phyloP scores from a whole-genome alignment of 2,888 invertebrate genomes.

The Arctia plantaginis region DNA sequence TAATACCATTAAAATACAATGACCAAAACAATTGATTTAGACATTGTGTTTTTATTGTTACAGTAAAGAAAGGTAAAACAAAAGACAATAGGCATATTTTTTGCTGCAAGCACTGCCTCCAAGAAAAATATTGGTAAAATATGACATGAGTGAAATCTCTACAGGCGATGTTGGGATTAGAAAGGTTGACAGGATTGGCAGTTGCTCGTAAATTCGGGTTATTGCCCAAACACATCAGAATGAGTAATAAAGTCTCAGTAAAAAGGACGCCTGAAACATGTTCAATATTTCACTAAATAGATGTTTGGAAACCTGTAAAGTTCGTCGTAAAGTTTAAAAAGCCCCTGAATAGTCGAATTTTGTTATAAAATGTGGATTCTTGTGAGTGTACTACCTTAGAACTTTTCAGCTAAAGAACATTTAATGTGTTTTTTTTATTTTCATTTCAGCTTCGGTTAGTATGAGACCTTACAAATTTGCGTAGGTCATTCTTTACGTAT shows the following conservation, averaged over 20 bases:
- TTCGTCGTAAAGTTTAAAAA: slow-evolving; percentile 16
- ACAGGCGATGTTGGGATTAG: slow-evolving; percentile 36
- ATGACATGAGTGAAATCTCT: slow-evolving; percentile 31
- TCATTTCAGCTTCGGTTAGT: neutral
- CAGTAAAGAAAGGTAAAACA: slow-evolving; percentile 26
- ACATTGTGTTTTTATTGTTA: too few species aligned
- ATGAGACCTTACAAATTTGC: neutral
- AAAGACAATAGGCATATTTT: slow-evolving; percentile 35
- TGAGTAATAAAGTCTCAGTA: slow-evolving; percentile 44
- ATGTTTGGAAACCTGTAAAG: slow-evolving; percentile 34
- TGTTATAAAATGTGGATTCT: slow-evolving; percentile 10
- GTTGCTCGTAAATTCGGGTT: slow-evolving; percentile 64
- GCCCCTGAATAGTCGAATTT: slow-evolving; percentile 12
- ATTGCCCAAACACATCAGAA: slow-evolving; percentile 63
- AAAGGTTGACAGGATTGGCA: slow-evolving; percentile 65
- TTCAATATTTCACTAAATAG: slow-evolving; percentile 35
- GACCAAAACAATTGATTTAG: slow-evolving; percentile 19
- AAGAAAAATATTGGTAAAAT: slow-evolving; percentile 45
- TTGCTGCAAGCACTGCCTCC: slow-evolving; percentile 19
- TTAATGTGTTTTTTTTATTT: neutral
- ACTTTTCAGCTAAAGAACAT: neutral
- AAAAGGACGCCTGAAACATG: slow-evolving; percentile 33
- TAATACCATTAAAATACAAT: slow-evolving; percentile 20
- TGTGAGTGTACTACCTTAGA: neutral
- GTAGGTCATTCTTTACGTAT: neutral